Base-by-base conservation (phyloP, 92 coral and sea anemone species). In the Pocillopora meandrina region DNA sequence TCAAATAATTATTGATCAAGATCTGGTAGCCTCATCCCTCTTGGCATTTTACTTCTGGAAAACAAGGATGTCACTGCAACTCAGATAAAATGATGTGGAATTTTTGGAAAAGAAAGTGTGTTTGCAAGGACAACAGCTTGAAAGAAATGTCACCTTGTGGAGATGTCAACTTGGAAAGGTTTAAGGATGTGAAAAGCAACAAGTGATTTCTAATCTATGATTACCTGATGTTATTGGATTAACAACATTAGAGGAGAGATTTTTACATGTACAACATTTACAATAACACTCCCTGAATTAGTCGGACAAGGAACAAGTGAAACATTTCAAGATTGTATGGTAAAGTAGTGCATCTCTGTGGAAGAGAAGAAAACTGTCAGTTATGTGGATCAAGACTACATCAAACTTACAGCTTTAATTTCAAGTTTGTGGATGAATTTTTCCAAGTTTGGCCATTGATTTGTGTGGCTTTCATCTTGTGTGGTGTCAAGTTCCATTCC, bases 261-360 rank as follows among this genome's bases (percentile, higher is more conserved):
- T 10, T 55, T 73, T 56, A 74, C 16, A 19, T n/a, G 23, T 5
- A 35, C 21, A 74, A 20, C 78, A 61, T 31, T 5, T 47, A 34
- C 17, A 35, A 26, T 16, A 36, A 42, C 36, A 10, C 26, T 18
- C 18, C 11, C 8, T 16, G 23, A 9, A 26, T 74, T 26, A 26
- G 21, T 2, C 36, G 42, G 14, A 5, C 34, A 15, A 8, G 55
- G 59, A 31, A 3, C 10, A 67, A 16, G 18, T 55, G 61, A 55
- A 66, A 69, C 59, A 19, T 35, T 9, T 56, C 19, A 60, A 57
- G 77, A 71, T 71, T 59, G 19, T 80, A 12, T 80, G 84, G 84
- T 69, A 47, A 12, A 58, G 19, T 21, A 58, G 3, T 16, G 8
- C 56, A 55, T 55, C 16, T n/a, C 26, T 31, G 12, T 14, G 19